Evolutionary conservation across 2,888 invertebrate species (phyloP), one percentile per base, ranked within the genome.

Genomic region (Drosophila phalerata): DNA sequence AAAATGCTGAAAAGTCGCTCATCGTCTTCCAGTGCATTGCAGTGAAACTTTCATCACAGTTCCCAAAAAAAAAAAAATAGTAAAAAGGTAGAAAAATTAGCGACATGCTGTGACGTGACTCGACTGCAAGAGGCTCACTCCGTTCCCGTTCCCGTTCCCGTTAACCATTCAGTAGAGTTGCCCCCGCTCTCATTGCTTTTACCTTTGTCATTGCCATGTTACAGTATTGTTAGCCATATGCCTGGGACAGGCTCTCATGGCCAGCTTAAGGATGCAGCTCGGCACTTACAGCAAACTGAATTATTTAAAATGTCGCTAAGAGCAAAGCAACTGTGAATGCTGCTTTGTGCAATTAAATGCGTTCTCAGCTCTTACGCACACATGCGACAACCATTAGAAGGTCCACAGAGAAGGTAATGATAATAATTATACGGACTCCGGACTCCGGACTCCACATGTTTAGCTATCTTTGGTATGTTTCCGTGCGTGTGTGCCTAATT

Each of bases 291-390:
- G 51, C 74, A 72, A 89, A 84, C 90, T 84, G 80, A 84, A 84
- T 84, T 89, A 84, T 84, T 84, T 85, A 84, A 88, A 85, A 85
- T 71, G 81, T 72, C 80, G 65, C 88, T 83, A 83, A 84, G 81
- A 89, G 90, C 62, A 47, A 58, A 30, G 77, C 70, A 70, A 77
- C 70, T 80, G 70, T 69, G 49, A 84, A 73, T 71, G 69, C 67
- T 73, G 74, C 90, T 85, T 81, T 85, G 74, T 87, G 89, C 86
- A 87, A 87, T 87, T 87, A 87, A 90, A 89, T 87, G 84, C 77
- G 75, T 76, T 77, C 72, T 71, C 74, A 64, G 70, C 73, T 75
- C 73, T 62, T 73, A 89, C 86, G 90, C 86, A 86, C 90, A 87
- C 89, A 84, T 77, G 70, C 79, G 87, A 68, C 74, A 60, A 52